These are phyloP conservation scores for Hypanus sabinus DNA, from an alignment of 2,113 vertebrate genomes.

Conservation along the genomic window DNA sequence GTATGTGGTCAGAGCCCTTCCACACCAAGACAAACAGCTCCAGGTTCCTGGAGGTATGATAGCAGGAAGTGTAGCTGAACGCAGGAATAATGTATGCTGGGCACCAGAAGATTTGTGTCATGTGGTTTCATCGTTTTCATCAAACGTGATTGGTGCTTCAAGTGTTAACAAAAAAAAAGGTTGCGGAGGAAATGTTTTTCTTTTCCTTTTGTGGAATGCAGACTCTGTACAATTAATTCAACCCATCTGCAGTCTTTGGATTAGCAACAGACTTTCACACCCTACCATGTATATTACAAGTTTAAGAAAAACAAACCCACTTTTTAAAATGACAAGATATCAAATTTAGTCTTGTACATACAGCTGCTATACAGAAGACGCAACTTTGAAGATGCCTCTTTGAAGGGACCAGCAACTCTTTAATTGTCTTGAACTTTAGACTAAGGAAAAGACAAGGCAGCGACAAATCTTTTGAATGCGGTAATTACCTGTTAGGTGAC, in stretches of 20 bases:
- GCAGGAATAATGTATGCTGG: conserved; percentile 41
- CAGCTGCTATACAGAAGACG: conserved; percentile 19
- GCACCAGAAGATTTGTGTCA: conserved; percentile 43
- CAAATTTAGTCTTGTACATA: conserved; percentile 32
- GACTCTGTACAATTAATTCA: conserved; percentile 37
- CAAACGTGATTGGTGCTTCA: conserved; percentile 35
- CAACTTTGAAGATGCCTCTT: conserved; percentile 16
- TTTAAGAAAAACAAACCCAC: not conserved
- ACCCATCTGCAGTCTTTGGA: conserved; percentile 25
- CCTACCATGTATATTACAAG: conserved; percentile 32
- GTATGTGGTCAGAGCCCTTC: conserved; percentile 99
- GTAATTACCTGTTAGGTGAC: conserved; percentile 74
- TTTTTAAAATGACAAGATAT: conserved; percentile 34
- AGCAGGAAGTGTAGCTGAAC: conserved; percentile 46
- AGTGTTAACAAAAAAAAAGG: conserved; percentile 29
- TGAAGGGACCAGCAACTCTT: conserved; percentile 30
- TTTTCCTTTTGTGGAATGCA: conserved; percentile 38
- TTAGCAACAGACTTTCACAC: conserved; percentile 23
- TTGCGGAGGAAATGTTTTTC: conserved; percentile 2
- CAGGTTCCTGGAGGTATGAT: conserved; percentile 99
- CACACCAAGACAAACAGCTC: conserved; percentile 89
- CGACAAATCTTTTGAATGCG: conserved; percentile 21
- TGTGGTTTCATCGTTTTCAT: conserved; percentile 53
- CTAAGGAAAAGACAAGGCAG: conserved; percentile 24
- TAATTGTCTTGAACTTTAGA: conserved; percentile 35